Percentiles rank a stretch among this genome's conserved stretches.
Conservation (phyloP, 2,797 vertebrate genomes). For the Coluber constrictor region DNA sequence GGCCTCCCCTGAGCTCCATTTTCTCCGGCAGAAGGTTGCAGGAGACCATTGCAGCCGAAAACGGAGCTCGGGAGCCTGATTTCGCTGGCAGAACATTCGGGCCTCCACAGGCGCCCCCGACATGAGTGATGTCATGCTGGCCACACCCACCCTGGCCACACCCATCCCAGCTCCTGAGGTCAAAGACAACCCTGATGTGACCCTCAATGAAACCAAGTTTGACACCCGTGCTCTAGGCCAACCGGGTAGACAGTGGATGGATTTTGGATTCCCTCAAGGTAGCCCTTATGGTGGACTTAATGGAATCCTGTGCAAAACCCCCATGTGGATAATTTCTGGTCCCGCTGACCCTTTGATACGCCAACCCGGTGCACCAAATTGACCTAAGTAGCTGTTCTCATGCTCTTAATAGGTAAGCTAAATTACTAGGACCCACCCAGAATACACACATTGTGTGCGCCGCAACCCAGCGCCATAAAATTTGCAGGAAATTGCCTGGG, state of each 20-base stretch:
- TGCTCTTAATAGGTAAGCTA: background rate
- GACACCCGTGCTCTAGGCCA: background rate
- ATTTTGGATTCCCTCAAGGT: background rate
- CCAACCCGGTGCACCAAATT: background rate
- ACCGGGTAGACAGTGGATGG: background rate
- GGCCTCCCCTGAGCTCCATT: too few species aligned
- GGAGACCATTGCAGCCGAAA: too few species aligned
- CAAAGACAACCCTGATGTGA: too few species aligned
- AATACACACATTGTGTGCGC: background rate
- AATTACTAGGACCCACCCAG: background rate
- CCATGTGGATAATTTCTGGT: background rate
- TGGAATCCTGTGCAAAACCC: background rate
- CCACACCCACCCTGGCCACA: too few species aligned
- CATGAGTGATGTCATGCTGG: too few species aligned
- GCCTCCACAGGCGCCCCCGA: too few species aligned
- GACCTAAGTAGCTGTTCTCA: background rate
- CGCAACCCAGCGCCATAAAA: background rate
- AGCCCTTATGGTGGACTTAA: background rate
- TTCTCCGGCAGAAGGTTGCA: too few species aligned
- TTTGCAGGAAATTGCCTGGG: background rate
- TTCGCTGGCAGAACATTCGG: fast-evolving
- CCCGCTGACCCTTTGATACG: background rate
- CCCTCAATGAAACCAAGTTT: too few species aligned
- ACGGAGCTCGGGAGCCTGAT: fast-evolving
- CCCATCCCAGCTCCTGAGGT: too few species aligned